phyloP scores from a whole-genome alignment of 2,113 vertebrate genomes.

The Speoplatyrhinus poulsoni region DNA sequence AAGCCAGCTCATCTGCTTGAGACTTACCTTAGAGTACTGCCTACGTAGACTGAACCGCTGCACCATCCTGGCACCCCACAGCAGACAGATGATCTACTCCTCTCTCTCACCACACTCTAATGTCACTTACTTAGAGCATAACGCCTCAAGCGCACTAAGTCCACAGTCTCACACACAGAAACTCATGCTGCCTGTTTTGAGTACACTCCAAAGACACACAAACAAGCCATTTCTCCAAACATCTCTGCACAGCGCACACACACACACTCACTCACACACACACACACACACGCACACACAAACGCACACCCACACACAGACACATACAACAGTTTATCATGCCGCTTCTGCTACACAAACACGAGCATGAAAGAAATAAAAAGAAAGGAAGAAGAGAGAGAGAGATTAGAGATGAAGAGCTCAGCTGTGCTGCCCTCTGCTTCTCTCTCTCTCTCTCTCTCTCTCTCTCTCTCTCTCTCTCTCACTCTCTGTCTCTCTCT shows the following conservation, averaged over 20 bases:
- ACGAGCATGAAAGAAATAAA: slow-evolving; percentile 32
- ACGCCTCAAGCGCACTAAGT: slow-evolving; percentile 26
- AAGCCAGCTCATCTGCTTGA: neutral
- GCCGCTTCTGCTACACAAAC: slow-evolving; percentile 57
- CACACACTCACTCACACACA: neutral
- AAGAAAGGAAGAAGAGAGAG: slow-evolving; percentile 13
- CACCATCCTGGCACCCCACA: slow-evolving; percentile 72
- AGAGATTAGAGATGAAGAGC: slow-evolving; percentile 27
- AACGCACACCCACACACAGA: slow-evolving; percentile 39
- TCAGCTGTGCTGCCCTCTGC: slow-evolving; percentile 53
- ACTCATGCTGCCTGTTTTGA: neutral
- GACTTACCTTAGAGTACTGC: slow-evolving; percentile 78
- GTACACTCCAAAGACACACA: slow-evolving; percentile 23
- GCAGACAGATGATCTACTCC: slow-evolving; percentile 40
- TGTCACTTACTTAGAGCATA: slow-evolving; percentile 26
- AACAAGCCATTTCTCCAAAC: slow-evolving; percentile 48
- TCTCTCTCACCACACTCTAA: slow-evolving; percentile 31
- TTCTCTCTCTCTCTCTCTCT: slow-evolving; percentile 28
- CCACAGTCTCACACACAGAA: slow-evolving; percentile 29
- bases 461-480: slow-evolving; percentile 16
- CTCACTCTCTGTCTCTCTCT: neutral
- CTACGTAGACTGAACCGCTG: slow-evolving; percentile 79
- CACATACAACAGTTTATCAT: slow-evolving; percentile 23
- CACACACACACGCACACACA: neutral
- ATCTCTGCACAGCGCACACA: slow-evolving; percentile 31